A percentile compares a stretch with the other conserved stretches of the same genome.
These are phyloP conservation scores for Podocnemis expansa DNA, from an alignment of 2,113 vertebrate genomes.

Conservation along the genomic window DNA sequence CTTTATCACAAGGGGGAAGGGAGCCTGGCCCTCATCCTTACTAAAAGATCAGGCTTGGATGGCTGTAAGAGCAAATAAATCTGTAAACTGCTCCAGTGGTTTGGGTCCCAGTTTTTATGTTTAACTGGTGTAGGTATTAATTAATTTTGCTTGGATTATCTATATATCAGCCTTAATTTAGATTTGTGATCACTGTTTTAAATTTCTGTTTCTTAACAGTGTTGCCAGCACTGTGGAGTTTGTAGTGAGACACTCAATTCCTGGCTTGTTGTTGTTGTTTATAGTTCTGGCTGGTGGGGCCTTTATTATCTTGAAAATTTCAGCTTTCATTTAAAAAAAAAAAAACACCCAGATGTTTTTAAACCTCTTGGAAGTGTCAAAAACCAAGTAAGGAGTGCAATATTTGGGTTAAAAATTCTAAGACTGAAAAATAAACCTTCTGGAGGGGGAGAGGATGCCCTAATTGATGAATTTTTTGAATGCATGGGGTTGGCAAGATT, in stretches of 20 bases:
- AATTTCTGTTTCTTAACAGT: background rate
- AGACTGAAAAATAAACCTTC: background rate
- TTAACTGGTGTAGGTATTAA: background rate
- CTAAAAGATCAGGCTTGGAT: background rate
- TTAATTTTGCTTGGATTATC: background rate
- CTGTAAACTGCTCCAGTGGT: background rate
- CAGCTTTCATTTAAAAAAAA: background rate
- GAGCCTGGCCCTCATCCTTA: background rate
- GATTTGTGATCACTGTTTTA: background rate
- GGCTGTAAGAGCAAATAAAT: background rate
- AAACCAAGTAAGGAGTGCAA: background rate
- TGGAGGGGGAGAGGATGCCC: background rate
- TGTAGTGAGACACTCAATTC: background rate
- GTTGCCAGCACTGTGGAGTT: background rate
- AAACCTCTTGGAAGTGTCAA: background rate
- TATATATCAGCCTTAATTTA: background rate
- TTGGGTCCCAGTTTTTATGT: background rate
- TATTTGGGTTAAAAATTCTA: background rate
- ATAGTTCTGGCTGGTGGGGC: background rate
- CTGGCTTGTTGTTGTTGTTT: background rate
- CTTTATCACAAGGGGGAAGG: background rate
- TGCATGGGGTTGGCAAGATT: background rate
- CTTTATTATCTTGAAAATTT: background rate
- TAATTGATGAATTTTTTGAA: background rate
- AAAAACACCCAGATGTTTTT: background rate